phyloP scores from a whole-genome alignment of 92 coral and sea anemone species.

The Epizoanthus stellaris region DNA sequence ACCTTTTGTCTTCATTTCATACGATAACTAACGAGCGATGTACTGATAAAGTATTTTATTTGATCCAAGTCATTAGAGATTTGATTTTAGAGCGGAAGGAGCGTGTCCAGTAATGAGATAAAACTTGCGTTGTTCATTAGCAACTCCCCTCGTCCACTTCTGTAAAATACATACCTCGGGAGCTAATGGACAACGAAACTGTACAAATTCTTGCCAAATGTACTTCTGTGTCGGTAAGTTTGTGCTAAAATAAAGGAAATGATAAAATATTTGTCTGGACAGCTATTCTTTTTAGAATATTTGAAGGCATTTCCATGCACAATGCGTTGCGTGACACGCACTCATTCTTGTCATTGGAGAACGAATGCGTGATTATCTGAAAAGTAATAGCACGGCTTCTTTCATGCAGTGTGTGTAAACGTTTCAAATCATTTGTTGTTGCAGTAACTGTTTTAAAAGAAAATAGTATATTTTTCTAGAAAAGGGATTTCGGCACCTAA shows the following conservation, averaged over 20 bases:
- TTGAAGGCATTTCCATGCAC: not conserved
- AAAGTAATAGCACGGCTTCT: too few species aligned
- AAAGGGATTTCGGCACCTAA: too few species aligned
- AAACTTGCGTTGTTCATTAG: slow-evolving; percentile 36
- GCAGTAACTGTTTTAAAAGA: too few species aligned
- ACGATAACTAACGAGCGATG: slow-evolving; percentile 87
- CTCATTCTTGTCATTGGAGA: too few species aligned
- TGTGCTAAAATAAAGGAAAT: slow-evolving; percentile 91
- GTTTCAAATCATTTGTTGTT: too few species aligned
- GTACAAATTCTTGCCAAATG: slow-evolving; percentile 85
- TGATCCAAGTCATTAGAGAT: slow-evolving; percentile 72
- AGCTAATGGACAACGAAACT: slow-evolving; percentile 59
- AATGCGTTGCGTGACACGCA: not conserved
- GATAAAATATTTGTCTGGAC: slow-evolving; percentile 48
- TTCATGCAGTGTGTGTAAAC: too few species aligned
- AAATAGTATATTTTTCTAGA: too few species aligned
- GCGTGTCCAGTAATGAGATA: slow-evolving; percentile 46
- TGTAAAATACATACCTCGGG: slow-evolving; percentile 73
- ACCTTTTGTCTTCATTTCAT: slow-evolving; percentile 84
- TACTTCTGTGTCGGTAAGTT: slow-evolving; percentile 84
- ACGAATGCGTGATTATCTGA: too few species aligned
- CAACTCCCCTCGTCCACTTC: slow-evolving; percentile 66
- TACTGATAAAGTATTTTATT: slow-evolving; percentile 72
- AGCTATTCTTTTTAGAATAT: slow-evolving; percentile 27
- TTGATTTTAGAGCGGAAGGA: slow-evolving; percentile 64